These are phyloP conservation scores for Hirundichthys speculiger DNA, from an alignment of 2,113 vertebrate species.

Conservation along the genomic window DNA sequence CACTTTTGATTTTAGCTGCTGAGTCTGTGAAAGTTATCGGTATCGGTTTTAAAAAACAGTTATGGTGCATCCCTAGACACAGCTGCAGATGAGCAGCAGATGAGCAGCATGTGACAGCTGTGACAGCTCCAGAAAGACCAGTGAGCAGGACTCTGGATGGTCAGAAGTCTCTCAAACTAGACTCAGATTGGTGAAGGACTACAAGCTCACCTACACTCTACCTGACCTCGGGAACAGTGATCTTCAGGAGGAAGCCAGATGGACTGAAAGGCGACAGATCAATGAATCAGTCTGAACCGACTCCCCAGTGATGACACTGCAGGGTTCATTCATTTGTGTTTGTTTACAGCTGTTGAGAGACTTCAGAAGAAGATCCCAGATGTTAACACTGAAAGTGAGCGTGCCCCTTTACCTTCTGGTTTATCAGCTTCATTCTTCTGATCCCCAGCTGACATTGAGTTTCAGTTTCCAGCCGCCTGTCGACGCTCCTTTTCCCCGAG, in stretches of 20 bases:
- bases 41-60: no score
- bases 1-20: no score
- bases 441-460: conserved; percentile 78
- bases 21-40: no score
- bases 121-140: no score
- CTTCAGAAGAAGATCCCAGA: conserved; percentile 14
- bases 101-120: no score
- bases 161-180: no score
- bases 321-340: conserved; percentile 34
- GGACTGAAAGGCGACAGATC: conserved; percentile 1
- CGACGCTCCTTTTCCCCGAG: conserved; percentile 56
- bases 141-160: no score
- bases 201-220: background rate
- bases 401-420: conserved; percentile 69
- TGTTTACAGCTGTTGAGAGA: conserved; percentile 18
- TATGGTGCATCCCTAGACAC: no score
- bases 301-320: background rate
- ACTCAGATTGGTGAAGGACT: no score
- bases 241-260: background rate
- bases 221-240: background rate
- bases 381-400: conserved; percentile 20
- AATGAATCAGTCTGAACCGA: background rate
- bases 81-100: no score
- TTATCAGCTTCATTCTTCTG: conserved; percentile 67
- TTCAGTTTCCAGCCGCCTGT: conserved; percentile 57